Percentiles rank a stretch among this genome's conserved stretches.
Conservation (phyloP, 2,797 vertebrate species). For the Setipinna tenuifilis region DNA sequence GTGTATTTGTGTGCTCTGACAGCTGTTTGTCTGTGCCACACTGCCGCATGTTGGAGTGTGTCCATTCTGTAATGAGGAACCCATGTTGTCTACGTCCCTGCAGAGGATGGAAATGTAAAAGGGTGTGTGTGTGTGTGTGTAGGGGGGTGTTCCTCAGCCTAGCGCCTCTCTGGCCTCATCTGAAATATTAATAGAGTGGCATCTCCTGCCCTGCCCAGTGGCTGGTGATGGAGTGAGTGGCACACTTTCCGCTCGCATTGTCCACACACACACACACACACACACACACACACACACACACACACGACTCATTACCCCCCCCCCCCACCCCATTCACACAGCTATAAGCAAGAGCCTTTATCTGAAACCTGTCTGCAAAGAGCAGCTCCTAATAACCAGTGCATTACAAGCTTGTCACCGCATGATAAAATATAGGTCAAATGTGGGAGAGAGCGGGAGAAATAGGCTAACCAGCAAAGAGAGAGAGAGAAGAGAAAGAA, state of each 20-base stretch:
- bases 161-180: background rate
- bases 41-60: too few relatives aligned
- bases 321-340: background rate
- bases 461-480: background rate
- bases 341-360: background rate
- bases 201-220: background rate
- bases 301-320: background rate
- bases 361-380: slow-evolving; percentile 24
- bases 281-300: background rate
- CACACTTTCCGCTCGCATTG: background rate
- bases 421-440: slow-evolving; percentile 21
- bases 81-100: background rate
- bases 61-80: background rate
- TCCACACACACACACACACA: background rate
- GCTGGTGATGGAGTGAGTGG: background rate
- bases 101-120: background rate
- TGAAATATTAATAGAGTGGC: slow-evolving; percentile 25
- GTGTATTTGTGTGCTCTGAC: too few relatives aligned
- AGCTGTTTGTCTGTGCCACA: too few relatives aligned
- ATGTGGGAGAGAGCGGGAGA: background rate
- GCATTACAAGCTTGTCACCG: slow-evolving; percentile 2
- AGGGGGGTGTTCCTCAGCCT: background rate
- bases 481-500: background rate
- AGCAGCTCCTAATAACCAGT: slow-evolving; percentile 15
- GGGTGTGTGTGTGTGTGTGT: background rate